Percentiles rank a stretch among this genome's conserved stretches.
These are phyloP conservation scores for Pangasius djambal DNA, from an alignment of 2,797 vertebrate species.

Conservation along the genomic window DNA sequence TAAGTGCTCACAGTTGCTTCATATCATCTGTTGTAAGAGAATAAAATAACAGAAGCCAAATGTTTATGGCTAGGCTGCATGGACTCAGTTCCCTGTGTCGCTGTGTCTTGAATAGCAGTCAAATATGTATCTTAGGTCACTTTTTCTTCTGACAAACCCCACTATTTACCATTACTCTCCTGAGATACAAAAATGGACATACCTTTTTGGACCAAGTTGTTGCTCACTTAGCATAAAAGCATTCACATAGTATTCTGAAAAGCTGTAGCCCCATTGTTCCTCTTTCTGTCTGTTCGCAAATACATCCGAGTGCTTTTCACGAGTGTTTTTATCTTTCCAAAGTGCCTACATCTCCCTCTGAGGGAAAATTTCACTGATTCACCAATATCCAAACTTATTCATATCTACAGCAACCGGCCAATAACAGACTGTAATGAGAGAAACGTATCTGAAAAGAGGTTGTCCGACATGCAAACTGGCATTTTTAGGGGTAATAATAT, in stretches of 20 bases:
- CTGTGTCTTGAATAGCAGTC: not conserved
- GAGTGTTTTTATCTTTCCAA: not conserved
- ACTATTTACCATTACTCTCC: not conserved
- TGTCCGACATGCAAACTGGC: not conserved
- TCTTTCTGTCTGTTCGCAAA: not conserved
- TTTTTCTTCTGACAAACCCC: not conserved
- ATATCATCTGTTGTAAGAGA: not conserved
- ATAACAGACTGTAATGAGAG: not conserved
- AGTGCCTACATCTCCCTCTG: not conserved
- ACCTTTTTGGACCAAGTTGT: not conserved
- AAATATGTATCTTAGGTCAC: not conserved
- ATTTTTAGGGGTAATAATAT: not conserved
- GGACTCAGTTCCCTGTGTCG: not conserved
- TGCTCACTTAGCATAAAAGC: constrained; percentile 6
- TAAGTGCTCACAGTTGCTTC: not conserved
- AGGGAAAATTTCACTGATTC: not conserved
- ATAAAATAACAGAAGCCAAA: not conserved
- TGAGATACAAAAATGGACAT: not conserved
- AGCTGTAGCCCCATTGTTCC: not conserved
- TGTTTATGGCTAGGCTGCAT: not conserved
- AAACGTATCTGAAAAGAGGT: no score
- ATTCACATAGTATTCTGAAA: not conserved
- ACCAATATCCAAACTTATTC: not conserved
- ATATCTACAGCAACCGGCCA: not conserved
- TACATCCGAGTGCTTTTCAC: not conserved